These are phyloP conservation scores for Perodicticus potto DNA, from an alignment of 2,797 vertebrate genomes.

Conservation along the genomic window DNA sequence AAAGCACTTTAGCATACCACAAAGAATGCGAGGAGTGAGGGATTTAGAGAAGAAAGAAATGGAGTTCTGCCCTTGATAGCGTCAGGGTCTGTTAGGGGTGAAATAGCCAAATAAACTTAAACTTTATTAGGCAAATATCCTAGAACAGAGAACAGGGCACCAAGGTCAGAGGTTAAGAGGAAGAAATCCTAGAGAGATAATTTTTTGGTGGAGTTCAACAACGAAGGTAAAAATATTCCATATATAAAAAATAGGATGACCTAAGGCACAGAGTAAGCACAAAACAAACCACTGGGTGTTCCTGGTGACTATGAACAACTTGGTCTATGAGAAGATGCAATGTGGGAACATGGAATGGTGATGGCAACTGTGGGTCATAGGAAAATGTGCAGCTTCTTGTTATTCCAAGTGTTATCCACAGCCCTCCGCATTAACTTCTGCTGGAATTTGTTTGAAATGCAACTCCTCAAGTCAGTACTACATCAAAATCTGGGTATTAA, in stretches of 20 bases:
- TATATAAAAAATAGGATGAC: not conserved
- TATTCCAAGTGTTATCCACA: not conserved
- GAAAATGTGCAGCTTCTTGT: not conserved
- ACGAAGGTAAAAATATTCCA: not conserved
- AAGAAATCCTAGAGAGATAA: constrained; percentile 16
- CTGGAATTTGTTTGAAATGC: not conserved
- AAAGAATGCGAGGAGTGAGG: not conserved
- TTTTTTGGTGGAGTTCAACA: constrained; percentile 2
- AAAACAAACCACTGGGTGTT: not conserved
- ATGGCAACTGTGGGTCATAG: not conserved
- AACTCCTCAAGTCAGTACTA: not conserved
- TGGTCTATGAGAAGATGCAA: not conserved
- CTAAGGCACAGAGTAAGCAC: not conserved
- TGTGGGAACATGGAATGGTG: not conserved
- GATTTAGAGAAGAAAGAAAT: not conserved
- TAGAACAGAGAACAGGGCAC: not conserved
- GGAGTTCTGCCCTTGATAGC: not conserved
- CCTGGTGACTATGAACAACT: not conserved
- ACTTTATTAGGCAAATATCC: not conserved
- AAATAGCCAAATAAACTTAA: not conserved
- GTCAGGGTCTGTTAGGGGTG: not conserved
- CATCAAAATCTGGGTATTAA: constrained; percentile 25
- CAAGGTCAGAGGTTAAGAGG: not conserved
- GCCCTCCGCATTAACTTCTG: not conserved
- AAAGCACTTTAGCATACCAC: not conserved